Base-by-base conservation (phyloP, 2,888 invertebrate genomes). In the Calameuta filiformis region DNA sequence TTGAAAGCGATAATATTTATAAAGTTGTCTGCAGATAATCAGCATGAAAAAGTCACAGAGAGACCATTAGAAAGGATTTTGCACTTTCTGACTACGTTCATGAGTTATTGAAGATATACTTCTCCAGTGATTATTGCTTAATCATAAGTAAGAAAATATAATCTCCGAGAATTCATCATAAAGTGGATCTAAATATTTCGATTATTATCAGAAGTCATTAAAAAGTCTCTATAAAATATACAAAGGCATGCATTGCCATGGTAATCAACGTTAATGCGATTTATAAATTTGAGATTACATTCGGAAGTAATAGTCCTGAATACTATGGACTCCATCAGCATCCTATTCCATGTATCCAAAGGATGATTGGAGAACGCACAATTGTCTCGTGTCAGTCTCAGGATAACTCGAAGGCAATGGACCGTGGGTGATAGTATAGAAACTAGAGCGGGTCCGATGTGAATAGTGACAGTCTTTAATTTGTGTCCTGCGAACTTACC, bases 401-500 rank as follows among this genome's bases (percentile, higher is more conserved):
- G 56, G 71, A 71, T 71, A 71, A 71, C 71, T 71, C 71, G 12
- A 3, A 31, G 71, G 71, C 71, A 71, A 71, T 71, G 71, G 71
- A 71, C 71, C 71, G 31, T 71, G 33, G 6, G 71, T 71, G 71
- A 71, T 33, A 33, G 71, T 33, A 33, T 12, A 71, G 71, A 71
- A 71, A 71, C 31, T 71, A 12, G 71, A 71, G 31, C 71, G 71
- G 6, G 56, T 33, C 71, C 71, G 71, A 71, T 71, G 71, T 71
- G 71, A 71, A 71, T 71, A 31, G 71, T 71, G 71, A 71, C 71
- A 33, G 71, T 71, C 71, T 71, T 71, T 71, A 71, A 71, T 71
- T 71, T 33, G 71, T 15, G 4, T 71, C 71, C 71, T 71, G 71
- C 71, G 30, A 71, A 71, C 31, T 71, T 71, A 33, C 71, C 31